Evolutionary conservation across 2,888 invertebrate species (phyloP).

Genomic region (Amphipyra tragopoginis): DNA sequence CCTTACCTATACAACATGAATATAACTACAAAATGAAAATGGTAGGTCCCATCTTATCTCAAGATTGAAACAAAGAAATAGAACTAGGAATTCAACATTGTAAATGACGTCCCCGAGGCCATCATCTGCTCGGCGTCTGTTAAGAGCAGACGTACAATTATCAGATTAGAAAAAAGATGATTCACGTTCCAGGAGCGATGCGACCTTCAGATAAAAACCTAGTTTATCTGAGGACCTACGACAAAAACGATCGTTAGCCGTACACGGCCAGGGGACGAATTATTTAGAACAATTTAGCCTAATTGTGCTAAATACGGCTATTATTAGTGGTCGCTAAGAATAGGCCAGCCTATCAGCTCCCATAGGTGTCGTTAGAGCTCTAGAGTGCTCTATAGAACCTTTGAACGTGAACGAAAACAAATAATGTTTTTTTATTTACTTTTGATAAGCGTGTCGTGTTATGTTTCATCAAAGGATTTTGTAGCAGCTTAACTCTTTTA

Average conservation of each 20-base stretch:
- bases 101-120: constrained; percentile 9
- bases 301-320: constrained; percentile 26
- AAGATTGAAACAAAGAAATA: constrained; percentile 1
- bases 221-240: constrained; percentile 15
- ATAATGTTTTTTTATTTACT: not conserved
- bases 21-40: not conserved
- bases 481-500: too few relatives aligned
- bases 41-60: not conserved
- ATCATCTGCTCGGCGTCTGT: constrained; percentile 16
- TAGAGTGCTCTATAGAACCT: not conserved
- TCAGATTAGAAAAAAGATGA: constrained; percentile 40
- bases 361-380: constrained; percentile 11
- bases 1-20: not conserved
- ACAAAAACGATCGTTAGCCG: constrained; percentile 59
- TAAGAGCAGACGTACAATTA: constrained; percentile 14
- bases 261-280: constrained; percentile 12
- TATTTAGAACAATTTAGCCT: constrained; percentile 17
- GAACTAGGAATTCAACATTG: constrained; percentile 1
- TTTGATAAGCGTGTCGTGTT: too few relatives aligned
- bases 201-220: constrained; percentile 28
- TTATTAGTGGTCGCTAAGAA: constrained; percentile 12
- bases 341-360: not conserved
- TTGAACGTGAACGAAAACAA: not conserved
- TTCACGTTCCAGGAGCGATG: constrained; percentile 17
- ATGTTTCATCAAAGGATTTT: too few relatives aligned